Base-by-base conservation (phyloP, 2,113 vertebrate genomes). In the Rhadina sibilatrix region DNA sequence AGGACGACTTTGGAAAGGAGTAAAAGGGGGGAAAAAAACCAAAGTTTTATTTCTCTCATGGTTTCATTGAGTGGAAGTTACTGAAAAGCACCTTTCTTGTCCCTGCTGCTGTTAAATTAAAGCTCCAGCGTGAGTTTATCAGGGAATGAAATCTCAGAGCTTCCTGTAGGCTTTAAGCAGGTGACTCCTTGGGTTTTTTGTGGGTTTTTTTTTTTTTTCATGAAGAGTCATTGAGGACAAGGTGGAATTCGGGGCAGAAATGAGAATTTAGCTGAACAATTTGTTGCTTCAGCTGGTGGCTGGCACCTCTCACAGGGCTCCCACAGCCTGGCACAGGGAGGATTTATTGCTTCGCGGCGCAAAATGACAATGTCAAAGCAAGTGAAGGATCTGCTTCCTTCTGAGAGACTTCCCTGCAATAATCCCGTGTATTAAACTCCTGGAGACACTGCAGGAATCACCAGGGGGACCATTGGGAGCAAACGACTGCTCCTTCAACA, bases 371-470 rank as follows among this genome's bases (percentile, higher is more conserved):
- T 76, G 90, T 80, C 94, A 91, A 22, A 38, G 54, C 54, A 3
- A 88, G 79, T 88, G 56, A 93, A 95, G 78, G 90, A 83, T 72
- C 93, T 90, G 57, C 78, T 77, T 83, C 68, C 2, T 94, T 89
- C 81, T 17, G 37, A 90, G 92, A 83, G 49, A 65, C 56, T 90
- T 97, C 86, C 83, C 57, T 42, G 87, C 68, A 54, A 52, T 77
- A 82, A 94, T 83, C 38, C 63, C 6, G 2, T 44, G 11, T 28
- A 27, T 96, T 79, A 50, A 28, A 74, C 66, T 69, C 8, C 30
- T 79, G 60, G 27, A 94, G 90, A 72, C 40, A 4, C 87, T 25
- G 60, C 35, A 25, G 83, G 63, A 93, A 93, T 91, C 79, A 69
- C 89, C 93, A 9, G 33, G 35, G 95, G 93, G 89, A 70, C 90